These are phyloP conservation scores for Oasisia sp. DNA, from an alignment of 2,888 invertebrate genomes.

Conservation along the genomic window DNA sequence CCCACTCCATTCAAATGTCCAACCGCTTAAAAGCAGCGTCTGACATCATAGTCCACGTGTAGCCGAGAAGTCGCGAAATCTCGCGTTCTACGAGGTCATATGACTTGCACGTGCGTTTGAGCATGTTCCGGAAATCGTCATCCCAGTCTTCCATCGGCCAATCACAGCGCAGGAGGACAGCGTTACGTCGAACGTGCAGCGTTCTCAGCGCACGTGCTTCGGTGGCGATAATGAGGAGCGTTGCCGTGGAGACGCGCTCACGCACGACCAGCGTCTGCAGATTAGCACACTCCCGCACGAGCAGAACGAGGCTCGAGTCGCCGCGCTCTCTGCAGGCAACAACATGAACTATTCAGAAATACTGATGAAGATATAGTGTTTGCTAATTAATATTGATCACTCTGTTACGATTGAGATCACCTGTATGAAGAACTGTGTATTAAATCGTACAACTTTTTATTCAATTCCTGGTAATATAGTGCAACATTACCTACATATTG, in stretches of 20 bases:
- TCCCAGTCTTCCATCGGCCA: conserved; percentile 79
- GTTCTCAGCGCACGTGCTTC: conserved; percentile 74
- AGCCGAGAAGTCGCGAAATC: conserved; percentile 75
- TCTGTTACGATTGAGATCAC: neutral
- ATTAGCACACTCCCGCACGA: conserved; percentile 76
- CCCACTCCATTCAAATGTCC: neutral
- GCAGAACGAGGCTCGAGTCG: conserved; percentile 76
- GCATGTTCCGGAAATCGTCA: conserved; percentile 75
- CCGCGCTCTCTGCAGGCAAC: conserved; percentile 70
- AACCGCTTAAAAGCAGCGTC: conserved; percentile 55
- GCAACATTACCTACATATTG: too few species aligned
- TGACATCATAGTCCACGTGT: conserved; percentile 70
- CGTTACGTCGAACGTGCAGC: conserved; percentile 77
- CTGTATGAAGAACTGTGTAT: neutral
- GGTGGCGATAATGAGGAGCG: conserved; percentile 77
- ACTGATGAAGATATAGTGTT: neutral
- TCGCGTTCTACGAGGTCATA: conserved; percentile 77
- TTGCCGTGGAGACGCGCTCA: conserved; percentile 82
- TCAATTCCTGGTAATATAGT: neutral
- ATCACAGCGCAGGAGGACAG: conserved; percentile 73
- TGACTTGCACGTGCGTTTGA: conserved; percentile 72
- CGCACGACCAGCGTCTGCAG: conserved; percentile 77
- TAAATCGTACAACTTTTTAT: neutral
- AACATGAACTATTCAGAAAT: conserved; percentile 34
- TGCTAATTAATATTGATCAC: neutral